phyloP scores from a whole-genome alignment of 2,797 vertebrate genomes.

The Onychomys torridus region DNA sequence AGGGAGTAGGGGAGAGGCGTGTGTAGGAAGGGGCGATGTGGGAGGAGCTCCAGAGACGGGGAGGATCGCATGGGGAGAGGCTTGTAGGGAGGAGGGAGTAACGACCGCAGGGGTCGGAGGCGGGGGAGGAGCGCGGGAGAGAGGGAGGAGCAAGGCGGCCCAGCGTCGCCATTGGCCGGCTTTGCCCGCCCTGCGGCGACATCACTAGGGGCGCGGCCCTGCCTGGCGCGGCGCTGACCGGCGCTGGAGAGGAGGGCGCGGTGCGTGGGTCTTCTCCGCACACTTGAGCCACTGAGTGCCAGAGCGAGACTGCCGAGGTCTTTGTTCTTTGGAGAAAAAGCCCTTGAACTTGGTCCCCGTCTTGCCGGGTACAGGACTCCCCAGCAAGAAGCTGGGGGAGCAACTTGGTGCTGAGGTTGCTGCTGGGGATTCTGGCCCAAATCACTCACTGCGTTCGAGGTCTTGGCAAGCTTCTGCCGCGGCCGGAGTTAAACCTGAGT shows the following conservation, averaged over 20 bases:
- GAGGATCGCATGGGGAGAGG: neutral
- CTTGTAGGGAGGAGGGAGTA: neutral
- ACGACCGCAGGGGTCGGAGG: no score
- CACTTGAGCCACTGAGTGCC: neutral
- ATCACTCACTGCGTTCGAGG: neutral
- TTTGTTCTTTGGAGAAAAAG: slow-evolving; percentile 57
- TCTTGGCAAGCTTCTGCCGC: fast-evolving
- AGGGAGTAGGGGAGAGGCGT: neutral
- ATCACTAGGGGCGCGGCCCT: neutral
- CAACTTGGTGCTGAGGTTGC: neutral
- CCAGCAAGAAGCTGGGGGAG: neutral
- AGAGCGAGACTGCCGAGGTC: neutral
- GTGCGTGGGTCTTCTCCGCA: no score
- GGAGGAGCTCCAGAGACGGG: neutral
- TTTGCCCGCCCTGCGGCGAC: neutral
- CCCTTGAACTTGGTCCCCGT: neutral
- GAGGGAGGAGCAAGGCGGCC: neutral
- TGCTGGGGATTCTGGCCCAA: neutral
- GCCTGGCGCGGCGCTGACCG: neutral
- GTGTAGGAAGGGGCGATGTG: no score
- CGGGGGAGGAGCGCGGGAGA: neutral
- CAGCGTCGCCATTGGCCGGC: neutral
- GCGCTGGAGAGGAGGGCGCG: neutral
- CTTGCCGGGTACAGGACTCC: neutral
- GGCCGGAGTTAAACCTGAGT: neutral